phyloP scores from a whole-genome alignment of 2,113 vertebrate species.

The Coreoperca whiteheadi region DNA sequence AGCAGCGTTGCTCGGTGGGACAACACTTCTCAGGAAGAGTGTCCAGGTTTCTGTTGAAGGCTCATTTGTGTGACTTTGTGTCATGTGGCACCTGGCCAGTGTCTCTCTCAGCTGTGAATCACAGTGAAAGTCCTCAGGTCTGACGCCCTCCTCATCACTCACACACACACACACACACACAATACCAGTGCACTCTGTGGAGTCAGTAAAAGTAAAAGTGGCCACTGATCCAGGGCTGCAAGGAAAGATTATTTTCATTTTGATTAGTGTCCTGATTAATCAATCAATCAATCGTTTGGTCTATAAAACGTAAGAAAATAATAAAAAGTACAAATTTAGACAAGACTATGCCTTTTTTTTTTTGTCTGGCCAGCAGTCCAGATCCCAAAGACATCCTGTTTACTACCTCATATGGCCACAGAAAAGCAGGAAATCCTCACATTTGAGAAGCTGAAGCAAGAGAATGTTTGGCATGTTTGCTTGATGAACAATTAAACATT shows the following conservation, averaged over 20 bases:
- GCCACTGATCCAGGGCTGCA: background rate
- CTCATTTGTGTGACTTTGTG: background rate
- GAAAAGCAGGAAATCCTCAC: slow-evolving; percentile 61
- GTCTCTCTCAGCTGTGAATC: slow-evolving; percentile 31
- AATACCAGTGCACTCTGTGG: background rate
- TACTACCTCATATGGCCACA: background rate
- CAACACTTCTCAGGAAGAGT: slow-evolving; percentile 10
- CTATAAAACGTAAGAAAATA: background rate
- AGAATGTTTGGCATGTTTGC: slow-evolving; percentile 10
- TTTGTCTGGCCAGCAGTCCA: background rate
- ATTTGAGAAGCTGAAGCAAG: background rate
- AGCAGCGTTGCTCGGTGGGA: slow-evolving; percentile 1
- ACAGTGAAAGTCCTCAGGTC: slow-evolving; percentile 10
- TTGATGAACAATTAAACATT: background rate
- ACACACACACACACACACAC: background rate
- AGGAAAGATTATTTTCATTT: background rate
- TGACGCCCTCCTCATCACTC: background rate
- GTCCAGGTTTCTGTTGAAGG: background rate
- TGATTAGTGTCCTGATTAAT: background rate
- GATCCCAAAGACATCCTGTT: slow-evolving; percentile 6
- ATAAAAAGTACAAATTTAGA: too few relatives aligned
- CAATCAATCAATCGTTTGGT: background rate
- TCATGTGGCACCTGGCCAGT: background rate
- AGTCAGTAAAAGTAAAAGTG: background rate
- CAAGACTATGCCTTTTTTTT: background rate